phyloP scores from a whole-genome alignment of 2,797 vertebrate genomes.

The Neoniphon sammara region DNA sequence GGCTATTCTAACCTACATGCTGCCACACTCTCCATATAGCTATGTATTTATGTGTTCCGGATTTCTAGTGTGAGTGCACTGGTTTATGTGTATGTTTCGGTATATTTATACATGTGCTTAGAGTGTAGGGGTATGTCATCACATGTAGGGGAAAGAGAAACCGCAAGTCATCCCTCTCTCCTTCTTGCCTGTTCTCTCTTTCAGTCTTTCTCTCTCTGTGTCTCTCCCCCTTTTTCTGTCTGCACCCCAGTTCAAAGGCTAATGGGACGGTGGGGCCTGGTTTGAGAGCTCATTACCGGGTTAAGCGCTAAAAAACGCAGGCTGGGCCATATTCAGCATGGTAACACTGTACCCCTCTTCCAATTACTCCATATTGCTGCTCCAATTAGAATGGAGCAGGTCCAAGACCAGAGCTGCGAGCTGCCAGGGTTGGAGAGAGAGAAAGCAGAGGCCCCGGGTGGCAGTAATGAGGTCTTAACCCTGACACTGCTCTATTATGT shows the following conservation, averaged over 20 bases:
- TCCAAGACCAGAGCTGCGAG: conserved; percentile 71
- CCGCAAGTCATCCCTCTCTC: not conserved
- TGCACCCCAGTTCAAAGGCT: conserved; percentile 64
- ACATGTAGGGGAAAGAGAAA: conserved; percentile 20
- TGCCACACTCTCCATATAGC: conserved; percentile 42
- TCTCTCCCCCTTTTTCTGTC: conserved; percentile 24
- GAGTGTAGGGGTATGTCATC: conserved; percentile 36
- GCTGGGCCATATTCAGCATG: conserved; percentile 53
- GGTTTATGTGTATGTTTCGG: conserved; percentile 34
- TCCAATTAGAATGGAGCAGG: conserved; percentile 74
- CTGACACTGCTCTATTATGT: conserved; percentile 76
- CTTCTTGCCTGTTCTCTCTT: not conserved
- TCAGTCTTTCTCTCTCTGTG: too few relatives aligned
- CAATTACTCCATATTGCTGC: conserved; percentile 75
- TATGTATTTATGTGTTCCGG: conserved; percentile 29
- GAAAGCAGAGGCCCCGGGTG: conserved; percentile 77
- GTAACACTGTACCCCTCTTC: conserved; percentile 61
- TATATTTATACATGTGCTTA: conserved; percentile 41
- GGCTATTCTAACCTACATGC: conserved; percentile 50
- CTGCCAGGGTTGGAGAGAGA: conserved; percentile 70
- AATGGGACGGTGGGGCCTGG: conserved; percentile 66
- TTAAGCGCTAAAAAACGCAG: conserved; percentile 70
- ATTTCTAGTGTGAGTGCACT: conserved; percentile 17
- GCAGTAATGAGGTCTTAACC: conserved; percentile 82
- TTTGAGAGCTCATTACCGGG: conserved; percentile 76